Conservation (phyloP, 2,888 invertebrate genomes). For the Ophioninae sp. region DNA sequence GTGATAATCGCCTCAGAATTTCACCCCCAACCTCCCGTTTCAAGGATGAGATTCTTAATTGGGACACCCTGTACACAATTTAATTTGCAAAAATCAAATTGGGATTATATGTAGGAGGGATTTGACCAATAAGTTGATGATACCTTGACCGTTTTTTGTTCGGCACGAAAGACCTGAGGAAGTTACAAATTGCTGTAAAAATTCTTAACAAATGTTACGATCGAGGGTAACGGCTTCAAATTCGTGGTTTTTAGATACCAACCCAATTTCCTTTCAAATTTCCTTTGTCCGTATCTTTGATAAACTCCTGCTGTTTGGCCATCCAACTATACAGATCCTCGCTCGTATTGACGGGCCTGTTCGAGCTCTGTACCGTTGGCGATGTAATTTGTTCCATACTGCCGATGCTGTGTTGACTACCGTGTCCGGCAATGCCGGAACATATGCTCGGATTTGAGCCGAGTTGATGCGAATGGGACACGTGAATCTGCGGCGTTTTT, state of each 20-base stretch:
- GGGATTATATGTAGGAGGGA: constrained; percentile 23
- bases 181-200: constrained; percentile 39
- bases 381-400: constrained; percentile 79
- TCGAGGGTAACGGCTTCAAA: neutral
- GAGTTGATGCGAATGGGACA: constrained; percentile 80
- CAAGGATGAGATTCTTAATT: too few species aligned
- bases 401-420: constrained; percentile 79
- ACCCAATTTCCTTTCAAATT: constrained; percentile 80
- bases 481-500: constrained; percentile 81
- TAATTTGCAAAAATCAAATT: neutral
- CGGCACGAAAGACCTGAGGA: constrained; percentile 78
- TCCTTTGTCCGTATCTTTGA: constrained; percentile 80
- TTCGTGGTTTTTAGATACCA: constrained; percentile 47
- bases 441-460: constrained; percentile 87
- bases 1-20: too few species aligned
- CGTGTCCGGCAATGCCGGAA: constrained; percentile 78
- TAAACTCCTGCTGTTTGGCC: constrained; percentile 92
- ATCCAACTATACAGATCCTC: constrained; percentile 98
- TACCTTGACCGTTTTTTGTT: constrained; percentile 79
- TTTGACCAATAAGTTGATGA: constrained; percentile 48
- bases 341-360: constrained; percentile 84
- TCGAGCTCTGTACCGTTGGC: constrained; percentile 83
- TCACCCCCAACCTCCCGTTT: too few species aligned
- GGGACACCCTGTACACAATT: too few species aligned
- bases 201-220: neutral